Evolutionary conservation across 2,113 vertebrate species (phyloP).

Genomic region (Ammodytes marinus): DNA sequence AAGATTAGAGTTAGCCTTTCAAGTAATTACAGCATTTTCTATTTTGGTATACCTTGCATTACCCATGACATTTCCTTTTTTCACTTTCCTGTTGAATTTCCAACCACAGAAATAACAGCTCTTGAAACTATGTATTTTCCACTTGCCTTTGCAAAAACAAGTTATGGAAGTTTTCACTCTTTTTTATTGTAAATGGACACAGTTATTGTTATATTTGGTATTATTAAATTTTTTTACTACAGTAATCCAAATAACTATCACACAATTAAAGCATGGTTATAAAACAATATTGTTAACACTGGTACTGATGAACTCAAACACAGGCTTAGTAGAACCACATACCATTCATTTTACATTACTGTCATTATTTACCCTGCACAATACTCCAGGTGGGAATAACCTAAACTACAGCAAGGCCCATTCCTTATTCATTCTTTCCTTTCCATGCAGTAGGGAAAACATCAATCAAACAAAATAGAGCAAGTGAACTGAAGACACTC

Average conservation of each 20-base stretch:
- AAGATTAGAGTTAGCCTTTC: not conserved
- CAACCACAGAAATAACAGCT: conserved; percentile 3
- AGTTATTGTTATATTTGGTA: not conserved
- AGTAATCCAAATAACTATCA: not conserved
- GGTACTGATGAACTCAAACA: not conserved
- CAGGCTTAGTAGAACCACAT: not conserved
- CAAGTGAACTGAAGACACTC: conserved; percentile 24
- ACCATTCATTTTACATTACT: not conserved
- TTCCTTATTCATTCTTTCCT: conserved; percentile 44
- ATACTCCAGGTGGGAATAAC: conserved; percentile 37
- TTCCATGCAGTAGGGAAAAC: conserved; percentile 23
- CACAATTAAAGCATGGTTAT: not conserved
- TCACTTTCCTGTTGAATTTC: conserved; percentile 8
- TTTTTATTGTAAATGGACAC: not conserved
- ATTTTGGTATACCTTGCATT: not conserved
- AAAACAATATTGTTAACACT: too few relatives aligned
- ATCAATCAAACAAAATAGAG: conserved; percentile 48
- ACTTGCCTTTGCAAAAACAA: not conserved
- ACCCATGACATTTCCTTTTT: not conserved
- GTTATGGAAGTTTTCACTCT: not conserved
- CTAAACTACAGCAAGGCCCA: conserved; percentile 14
- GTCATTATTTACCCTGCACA: conserved; percentile 4
- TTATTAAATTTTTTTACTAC: not conserved
- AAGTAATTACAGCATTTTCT: not conserved
- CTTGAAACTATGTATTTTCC: not conserved